Conservation (phyloP, 2,888 invertebrate genomes). For the Masnerella sp. region DNA sequence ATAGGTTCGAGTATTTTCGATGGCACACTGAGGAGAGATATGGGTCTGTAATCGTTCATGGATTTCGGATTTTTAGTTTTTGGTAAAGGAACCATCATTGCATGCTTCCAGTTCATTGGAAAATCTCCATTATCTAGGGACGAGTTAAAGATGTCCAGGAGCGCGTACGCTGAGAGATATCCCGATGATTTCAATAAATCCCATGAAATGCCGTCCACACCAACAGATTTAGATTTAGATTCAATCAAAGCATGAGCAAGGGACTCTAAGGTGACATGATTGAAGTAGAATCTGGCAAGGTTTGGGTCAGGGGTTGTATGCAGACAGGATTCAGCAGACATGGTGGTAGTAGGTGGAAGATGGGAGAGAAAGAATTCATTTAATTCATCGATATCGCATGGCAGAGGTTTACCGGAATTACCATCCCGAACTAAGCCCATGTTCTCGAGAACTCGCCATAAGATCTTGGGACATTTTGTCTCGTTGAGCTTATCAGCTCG, state of each 20-base stretch:
- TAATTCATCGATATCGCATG: neutral
- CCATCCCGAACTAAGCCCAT: neutral
- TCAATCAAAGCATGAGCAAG: neutral
- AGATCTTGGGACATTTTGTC: neutral
- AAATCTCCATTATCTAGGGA: neutral
- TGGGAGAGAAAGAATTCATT: neutral
- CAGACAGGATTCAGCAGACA: neutral
- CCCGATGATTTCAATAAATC: neutral
- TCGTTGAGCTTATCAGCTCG: neutral
- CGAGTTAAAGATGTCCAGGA: neutral
- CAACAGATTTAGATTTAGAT: neutral
- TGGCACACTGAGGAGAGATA: neutral
- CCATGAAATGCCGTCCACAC: neutral
- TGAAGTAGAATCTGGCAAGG: neutral
- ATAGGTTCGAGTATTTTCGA: conserved; percentile 3
- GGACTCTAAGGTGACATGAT: neutral
- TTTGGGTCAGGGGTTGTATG: neutral
- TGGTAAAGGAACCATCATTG: conserved; percentile 2
- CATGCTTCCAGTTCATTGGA: neutral
- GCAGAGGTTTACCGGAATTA: neutral
- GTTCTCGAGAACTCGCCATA: neutral
- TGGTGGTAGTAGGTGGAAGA: neutral
- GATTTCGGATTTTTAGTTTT: neutral
- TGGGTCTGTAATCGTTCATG: neutral
- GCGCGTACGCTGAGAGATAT: neutral